These are phyloP conservation scores for Epirrhoe alternata DNA, from an alignment of 2,888 invertebrate species.

Conservation along the genomic window DNA sequence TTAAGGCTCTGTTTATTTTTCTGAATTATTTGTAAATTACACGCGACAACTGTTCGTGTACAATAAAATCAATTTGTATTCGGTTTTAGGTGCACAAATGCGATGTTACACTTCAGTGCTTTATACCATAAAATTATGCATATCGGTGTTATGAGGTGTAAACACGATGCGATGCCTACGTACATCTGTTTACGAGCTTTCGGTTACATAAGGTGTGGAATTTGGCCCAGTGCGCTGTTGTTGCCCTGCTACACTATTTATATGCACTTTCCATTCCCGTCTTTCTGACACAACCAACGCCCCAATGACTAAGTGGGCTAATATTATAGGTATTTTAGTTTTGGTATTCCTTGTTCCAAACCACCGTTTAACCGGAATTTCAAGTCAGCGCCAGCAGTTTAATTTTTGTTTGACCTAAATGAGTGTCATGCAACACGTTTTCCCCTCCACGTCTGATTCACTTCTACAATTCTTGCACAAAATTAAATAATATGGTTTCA, in stretches of 20 bases:
- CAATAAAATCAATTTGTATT: slow-evolving; percentile 23
- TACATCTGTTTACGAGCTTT: slow-evolving; percentile 74
- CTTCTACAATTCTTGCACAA: not conserved
- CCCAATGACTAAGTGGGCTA: slow-evolving; percentile 71
- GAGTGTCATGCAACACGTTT: slow-evolving; percentile 2
- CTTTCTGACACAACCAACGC: slow-evolving; percentile 69
- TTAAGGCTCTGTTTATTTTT: not conserved
- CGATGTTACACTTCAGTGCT: slow-evolving; percentile 19
- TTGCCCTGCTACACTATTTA: slow-evolving; percentile 63
- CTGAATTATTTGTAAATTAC: slow-evolving; percentile 7
- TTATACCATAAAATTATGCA: slow-evolving; percentile 43
- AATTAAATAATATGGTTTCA: not conserved
- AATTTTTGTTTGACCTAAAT: slow-evolving; percentile 22
- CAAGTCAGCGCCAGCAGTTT: not conserved
- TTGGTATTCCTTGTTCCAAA: slow-evolving; percentile 47
- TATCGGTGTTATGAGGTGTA: slow-evolving; percentile 52
- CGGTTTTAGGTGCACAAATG: slow-evolving; percentile 13
- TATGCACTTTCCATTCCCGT: slow-evolving; percentile 75
- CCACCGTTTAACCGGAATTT: slow-evolving; percentile 36
- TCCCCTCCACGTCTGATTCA: not conserved
- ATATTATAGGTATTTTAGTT: slow-evolving; percentile 50
- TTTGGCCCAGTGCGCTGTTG: slow-evolving; percentile 65
- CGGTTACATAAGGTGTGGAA: slow-evolving; percentile 71
- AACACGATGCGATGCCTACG: slow-evolving; percentile 53
- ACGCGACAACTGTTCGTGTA: not conserved